A percentile compares a stretch with the other conserved stretches of the same genome.
These are phyloP conservation scores for Pseudomyrmex sp. DNA, from an alignment of 1,140 invertebrate species.

Conservation along the genomic window DNA sequence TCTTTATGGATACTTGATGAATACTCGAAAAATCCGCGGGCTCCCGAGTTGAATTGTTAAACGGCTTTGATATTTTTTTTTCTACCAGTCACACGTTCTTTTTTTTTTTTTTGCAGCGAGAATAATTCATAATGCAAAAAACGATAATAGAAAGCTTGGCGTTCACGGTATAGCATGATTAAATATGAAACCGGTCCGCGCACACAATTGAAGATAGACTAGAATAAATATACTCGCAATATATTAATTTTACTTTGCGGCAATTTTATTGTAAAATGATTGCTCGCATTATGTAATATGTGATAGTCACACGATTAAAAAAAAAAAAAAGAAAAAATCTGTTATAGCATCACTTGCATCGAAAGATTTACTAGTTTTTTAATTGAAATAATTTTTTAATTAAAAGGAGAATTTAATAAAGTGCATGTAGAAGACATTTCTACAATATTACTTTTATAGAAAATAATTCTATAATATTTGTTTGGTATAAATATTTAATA, in stretches of 20 bases:
- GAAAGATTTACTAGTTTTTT: slow-evolving; percentile 17
- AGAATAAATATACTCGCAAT: background rate
- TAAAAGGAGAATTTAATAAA: no score
- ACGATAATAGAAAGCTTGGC: background rate
- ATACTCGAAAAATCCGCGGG: background rate
- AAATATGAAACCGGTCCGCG: background rate
- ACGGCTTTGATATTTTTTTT: slow-evolving; percentile 18
- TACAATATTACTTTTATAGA: no score
- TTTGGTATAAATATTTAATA: no score
- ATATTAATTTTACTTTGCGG: slow-evolving; percentile 6
- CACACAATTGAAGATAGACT: background rate
- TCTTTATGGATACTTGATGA: slow-evolving; percentile 7
- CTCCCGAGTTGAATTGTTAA: background rate
- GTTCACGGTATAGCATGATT: background rate
- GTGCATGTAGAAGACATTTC: no score
- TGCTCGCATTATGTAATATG: background rate
- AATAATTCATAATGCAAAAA: slow-evolving; percentile 11
- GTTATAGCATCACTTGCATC: slow-evolving; percentile 11
- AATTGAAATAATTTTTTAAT: slow-evolving; percentile 10
- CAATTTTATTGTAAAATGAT: background rate
- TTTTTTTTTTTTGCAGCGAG: background rate
- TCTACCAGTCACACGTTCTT: background rate
- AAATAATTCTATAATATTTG: no score
- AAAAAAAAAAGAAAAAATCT: slow-evolving; percentile 14
- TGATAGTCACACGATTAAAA: background rate